These are phyloP conservation scores for Apoda limacodes DNA, from an alignment of 2,888 invertebrate genomes.

Conservation along the genomic window DNA sequence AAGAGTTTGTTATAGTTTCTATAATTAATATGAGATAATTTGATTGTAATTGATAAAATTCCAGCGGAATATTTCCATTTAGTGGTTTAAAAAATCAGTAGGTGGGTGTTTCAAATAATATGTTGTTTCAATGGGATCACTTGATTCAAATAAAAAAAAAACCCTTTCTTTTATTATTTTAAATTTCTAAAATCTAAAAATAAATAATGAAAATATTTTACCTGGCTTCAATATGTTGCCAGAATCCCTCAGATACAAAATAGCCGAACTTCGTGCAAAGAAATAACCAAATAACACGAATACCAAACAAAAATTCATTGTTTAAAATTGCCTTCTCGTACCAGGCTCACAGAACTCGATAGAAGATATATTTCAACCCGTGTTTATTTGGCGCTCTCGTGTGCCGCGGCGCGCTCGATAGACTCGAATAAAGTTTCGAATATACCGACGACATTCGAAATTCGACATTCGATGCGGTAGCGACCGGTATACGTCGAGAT, in stretches of 20 bases:
- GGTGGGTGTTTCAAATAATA: not conserved
- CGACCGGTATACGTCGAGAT: slow-evolving; percentile 50
- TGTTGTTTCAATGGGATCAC: not conserved
- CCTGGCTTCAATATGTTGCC: slow-evolving; percentile 59
- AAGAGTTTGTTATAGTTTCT: too few relatives aligned
- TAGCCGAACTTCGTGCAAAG: slow-evolving; percentile 46
- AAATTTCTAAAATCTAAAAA: too few relatives aligned
- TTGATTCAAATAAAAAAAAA: too few relatives aligned
- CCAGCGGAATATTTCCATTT: too few relatives aligned
- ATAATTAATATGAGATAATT: too few relatives aligned
- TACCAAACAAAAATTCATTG: slow-evolving; percentile 62
- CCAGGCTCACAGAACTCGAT: slow-evolving; percentile 48
- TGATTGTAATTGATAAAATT: too few relatives aligned
- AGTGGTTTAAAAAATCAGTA: too few relatives aligned
- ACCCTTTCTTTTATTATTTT: too few relatives aligned
- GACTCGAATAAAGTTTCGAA: slow-evolving; percentile 60
- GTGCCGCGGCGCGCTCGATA: slow-evolving; percentile 48
- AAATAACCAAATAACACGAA: slow-evolving; percentile 51
- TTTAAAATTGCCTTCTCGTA: slow-evolving; percentile 49
- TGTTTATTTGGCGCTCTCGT: slow-evolving; percentile 62
- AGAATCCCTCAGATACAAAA: slow-evolving; percentile 53
- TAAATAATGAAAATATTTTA: slow-evolving; percentile 28
- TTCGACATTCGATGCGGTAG: slow-evolving; percentile 53
- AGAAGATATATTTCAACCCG: slow-evolving; percentile 57
- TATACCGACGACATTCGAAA: slow-evolving; percentile 57